These are phyloP conservation scores for Cyrtorhinus lividipennis DNA, from an alignment of 1,140 invertebrate species.

Conservation along the genomic window DNA sequence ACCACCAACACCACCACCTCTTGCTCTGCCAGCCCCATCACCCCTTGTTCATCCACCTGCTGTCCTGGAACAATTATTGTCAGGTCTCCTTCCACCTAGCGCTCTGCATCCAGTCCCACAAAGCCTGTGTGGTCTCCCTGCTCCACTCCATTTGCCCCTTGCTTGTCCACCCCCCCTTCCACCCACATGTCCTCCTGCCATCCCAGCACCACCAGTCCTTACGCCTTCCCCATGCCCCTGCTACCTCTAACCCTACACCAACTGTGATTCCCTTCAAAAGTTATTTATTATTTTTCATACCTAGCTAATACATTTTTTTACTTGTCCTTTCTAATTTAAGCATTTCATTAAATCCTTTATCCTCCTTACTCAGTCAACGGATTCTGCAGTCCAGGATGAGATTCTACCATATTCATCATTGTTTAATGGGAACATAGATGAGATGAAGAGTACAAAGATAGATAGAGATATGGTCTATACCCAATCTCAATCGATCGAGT, in stretches of 20 bases:
- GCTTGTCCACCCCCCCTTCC: too few relatives aligned
- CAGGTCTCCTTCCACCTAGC: not conserved
- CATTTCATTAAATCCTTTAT: too few relatives aligned
- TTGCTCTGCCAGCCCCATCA: not conserved
- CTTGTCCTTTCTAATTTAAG: too few relatives aligned
- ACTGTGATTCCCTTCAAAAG: too few relatives aligned
- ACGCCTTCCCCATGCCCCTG: not conserved
- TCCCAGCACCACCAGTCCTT: not conserved
- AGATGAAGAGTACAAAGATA: too few relatives aligned
- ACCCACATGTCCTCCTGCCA: not conserved
- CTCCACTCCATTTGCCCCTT: not conserved
- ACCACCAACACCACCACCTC: not conserved
- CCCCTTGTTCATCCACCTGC: not conserved
- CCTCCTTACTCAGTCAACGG: too few relatives aligned
- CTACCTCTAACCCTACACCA: too few relatives aligned
- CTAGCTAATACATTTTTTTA: not conserved
- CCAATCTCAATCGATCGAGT: too few relatives aligned
- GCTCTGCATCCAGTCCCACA: not conserved
- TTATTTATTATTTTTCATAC: not conserved
- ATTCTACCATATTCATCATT: too few relatives aligned
- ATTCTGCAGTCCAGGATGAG: too few relatives aligned
- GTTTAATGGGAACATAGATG: too few relatives aligned
- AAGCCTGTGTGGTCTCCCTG: not conserved
- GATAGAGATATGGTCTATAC: too few relatives aligned
- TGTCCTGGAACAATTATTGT: not conserved